Conservation (phyloP, 2,888 invertebrate species). For the Leucophenga maculata region DNA sequence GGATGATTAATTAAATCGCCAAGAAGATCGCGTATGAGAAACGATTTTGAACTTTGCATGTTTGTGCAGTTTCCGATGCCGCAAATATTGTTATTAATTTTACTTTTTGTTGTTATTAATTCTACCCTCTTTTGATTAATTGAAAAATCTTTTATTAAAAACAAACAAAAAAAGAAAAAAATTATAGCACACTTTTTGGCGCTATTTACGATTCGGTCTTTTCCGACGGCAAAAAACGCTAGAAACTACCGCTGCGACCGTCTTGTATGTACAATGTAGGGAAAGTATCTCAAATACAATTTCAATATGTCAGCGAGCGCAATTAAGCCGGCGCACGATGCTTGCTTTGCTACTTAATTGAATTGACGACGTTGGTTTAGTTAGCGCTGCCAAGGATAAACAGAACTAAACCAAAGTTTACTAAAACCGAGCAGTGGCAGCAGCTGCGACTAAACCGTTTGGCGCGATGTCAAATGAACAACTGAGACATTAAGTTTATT, state of each 20-base stretch:
- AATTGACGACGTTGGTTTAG: no score
- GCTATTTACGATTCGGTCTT: neutral
- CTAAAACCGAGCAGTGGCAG: neutral
- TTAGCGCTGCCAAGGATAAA: neutral
- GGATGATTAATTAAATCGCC: slow-evolving; percentile 76
- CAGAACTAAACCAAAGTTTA: neutral
- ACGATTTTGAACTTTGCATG: slow-evolving; percentile 81
- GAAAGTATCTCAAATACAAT: no score
- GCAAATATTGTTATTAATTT: neutral
- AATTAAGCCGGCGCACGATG: no score
- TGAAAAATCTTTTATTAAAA: no score
- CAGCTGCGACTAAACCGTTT: slow-evolving; percentile 55
- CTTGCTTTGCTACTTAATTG: no score
- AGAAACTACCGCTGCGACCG: neutral
- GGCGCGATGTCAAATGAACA: slow-evolving; percentile 66
- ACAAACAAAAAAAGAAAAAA: neutral
- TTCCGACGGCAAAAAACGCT: neutral
- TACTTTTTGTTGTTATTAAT: neutral
- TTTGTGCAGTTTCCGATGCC: slow-evolving; percentile 14
- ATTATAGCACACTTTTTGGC: neutral
- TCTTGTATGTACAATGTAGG: no score
- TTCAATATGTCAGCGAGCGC: no score
- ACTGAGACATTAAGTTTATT: slow-evolving; percentile 63
- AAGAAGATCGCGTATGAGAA: slow-evolving; percentile 86
- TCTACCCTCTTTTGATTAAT: neutral